phyloP scores from a whole-genome alignment of 2,888 invertebrate species.

The Achlya flavicornis region DNA sequence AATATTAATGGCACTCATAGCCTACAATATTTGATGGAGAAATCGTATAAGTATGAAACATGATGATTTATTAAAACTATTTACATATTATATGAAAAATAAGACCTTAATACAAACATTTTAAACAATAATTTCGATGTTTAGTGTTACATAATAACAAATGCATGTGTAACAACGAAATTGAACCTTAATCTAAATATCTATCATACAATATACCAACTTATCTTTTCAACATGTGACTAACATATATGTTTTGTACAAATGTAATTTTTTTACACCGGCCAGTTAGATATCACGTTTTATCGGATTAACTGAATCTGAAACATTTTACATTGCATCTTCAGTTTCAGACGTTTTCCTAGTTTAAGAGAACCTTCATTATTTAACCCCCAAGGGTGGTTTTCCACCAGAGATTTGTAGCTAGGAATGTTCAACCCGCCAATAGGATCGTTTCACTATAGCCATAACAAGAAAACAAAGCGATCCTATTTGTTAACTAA shows the following conservation, averaged over 20 bases:
- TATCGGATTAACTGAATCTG: background rate
- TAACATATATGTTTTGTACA: conserved; percentile 56
- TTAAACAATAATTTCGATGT: conserved; percentile 11
- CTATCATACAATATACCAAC: conserved; percentile 25
- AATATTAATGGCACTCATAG: conserved; percentile 80
- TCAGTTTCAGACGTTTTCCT: background rate
- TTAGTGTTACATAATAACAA: conserved; percentile 46
- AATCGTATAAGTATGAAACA: conserved; percentile 14
- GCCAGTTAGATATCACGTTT: conserved; percentile 17
- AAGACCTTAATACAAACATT: background rate
- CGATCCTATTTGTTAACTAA: too few relatives aligned
- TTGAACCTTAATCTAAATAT: conserved; percentile 22
- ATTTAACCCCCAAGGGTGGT: too few relatives aligned
- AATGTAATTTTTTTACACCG: conserved; percentile 32
- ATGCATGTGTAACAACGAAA: conserved; percentile 38
- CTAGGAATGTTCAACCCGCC: too few relatives aligned
- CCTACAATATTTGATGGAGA: conserved; percentile 66
- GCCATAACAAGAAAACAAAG: too few relatives aligned
- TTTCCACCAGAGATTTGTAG: too few relatives aligned
- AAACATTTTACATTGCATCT: background rate
- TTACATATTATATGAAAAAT: conserved; percentile 14
- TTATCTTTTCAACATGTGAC: conserved; percentile 36
- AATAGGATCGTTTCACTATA: too few relatives aligned
- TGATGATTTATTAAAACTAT: conserved; percentile 14
- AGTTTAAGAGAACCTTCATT: background rate